Conservation (phyloP, 23 tunicate species). For the Trididemnum miniatum region DNA sequence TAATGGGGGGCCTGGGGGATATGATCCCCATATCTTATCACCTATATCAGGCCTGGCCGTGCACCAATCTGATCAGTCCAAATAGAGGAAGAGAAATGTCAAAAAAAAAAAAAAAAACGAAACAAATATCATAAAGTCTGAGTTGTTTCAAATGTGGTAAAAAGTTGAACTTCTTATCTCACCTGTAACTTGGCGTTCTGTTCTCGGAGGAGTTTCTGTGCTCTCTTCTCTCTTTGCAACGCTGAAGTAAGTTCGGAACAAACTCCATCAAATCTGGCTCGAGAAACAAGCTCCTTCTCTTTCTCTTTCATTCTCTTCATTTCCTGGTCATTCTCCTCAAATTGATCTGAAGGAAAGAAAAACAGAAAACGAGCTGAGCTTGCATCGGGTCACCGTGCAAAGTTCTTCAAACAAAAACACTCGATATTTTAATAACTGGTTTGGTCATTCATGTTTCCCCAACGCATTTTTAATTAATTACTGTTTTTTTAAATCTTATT, state of each 20-base stretch:
- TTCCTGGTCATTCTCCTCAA: slow-evolving; percentile 42
- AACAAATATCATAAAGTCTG: not conserved
- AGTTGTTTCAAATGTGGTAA: not conserved
- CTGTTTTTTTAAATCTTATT: too few species aligned
- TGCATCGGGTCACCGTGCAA: too few species aligned
- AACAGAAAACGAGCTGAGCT: too few species aligned
- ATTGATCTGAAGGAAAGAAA: too few species aligned
- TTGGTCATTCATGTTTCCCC: too few species aligned
- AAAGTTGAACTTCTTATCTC: not conserved
- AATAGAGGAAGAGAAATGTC: not conserved
- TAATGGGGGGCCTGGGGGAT: too few species aligned
- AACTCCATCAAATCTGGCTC: slow-evolving; percentile 67
- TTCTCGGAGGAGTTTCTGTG: slow-evolving; percentile 78
- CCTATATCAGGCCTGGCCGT: too few species aligned
- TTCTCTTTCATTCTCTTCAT: slow-evolving; percentile 45
- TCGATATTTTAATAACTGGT: too few species aligned
- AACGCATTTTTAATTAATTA: too few species aligned
- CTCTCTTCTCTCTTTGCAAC: slow-evolving; percentile 70
- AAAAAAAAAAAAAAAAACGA: not conserved
- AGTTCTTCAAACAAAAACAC: too few species aligned
- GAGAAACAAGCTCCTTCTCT: slow-evolving; percentile 55
- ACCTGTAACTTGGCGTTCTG: slow-evolving; percentile 75
- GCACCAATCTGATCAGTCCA: too few species aligned
- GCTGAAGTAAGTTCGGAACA: slow-evolving; percentile 75
- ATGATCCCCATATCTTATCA: too few species aligned